Evolutionary conservation across 2,797 vertebrate species (phyloP).

Genomic region (Sebastes flavidus): DNA sequence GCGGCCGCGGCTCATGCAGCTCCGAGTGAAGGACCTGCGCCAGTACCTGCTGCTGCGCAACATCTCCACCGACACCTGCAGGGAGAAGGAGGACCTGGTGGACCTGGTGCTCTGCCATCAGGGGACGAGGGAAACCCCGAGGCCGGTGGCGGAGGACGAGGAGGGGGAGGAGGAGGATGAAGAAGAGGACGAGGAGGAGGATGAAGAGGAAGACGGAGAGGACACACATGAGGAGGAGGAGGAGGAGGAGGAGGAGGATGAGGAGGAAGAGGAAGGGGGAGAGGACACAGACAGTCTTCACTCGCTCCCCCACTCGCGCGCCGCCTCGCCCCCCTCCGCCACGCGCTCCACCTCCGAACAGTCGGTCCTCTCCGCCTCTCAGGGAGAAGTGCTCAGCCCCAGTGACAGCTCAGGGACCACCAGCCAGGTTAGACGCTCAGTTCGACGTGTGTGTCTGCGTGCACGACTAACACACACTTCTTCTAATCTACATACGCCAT

Average conservation of each 20-base stretch:
- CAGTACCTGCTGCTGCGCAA: conserved; percentile 95
- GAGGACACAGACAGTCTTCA: conserved; percentile 85
- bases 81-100: conserved; percentile 97
- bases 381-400: conserved; percentile 86
- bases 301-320: conserved; percentile 81
- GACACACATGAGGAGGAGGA: conserved; percentile 73
- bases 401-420: conserved; percentile 87
- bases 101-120: conserved; percentile 94
- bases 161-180: conserved; percentile 83
- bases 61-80: conserved; percentile 93
- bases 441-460: background rate
- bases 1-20: conserved; percentile 91
- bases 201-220: conserved; percentile 43
- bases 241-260: conserved; percentile 77
- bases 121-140: conserved; percentile 80
- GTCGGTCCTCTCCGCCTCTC: conserved; percentile 85
- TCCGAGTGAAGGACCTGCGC: conserved; percentile 95
- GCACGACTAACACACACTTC: background rate
- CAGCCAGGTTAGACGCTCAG: conserved; percentile 75
- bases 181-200: conserved; percentile 59
- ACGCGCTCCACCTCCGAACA: conserved; percentile 82
- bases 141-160: conserved; percentile 72
- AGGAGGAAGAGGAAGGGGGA: conserved; percentile 67
- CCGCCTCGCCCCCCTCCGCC: conserved; percentile 82
- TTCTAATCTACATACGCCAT: conserved; percentile 40